Evolutionary conservation across 2,888 invertebrate genomes (phyloP).

Genomic region (Petrophora chlorosata): DNA sequence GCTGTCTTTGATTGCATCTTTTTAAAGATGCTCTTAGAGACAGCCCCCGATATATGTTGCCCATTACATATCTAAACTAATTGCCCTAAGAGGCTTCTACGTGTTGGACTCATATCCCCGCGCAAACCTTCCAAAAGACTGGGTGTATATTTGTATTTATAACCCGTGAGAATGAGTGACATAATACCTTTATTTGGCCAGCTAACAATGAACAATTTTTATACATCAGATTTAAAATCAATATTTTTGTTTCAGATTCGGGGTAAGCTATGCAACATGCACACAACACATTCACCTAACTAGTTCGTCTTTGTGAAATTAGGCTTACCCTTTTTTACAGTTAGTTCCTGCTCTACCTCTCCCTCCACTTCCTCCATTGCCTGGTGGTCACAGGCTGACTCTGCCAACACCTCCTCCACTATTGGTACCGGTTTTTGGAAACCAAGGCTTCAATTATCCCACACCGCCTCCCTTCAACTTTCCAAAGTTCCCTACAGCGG

Average conservation of each 20-base stretch:
- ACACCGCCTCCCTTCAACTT: background rate
- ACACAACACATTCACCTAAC: conserved; percentile 27
- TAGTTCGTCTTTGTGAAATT: conserved; percentile 55
- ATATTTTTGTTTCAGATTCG: background rate
- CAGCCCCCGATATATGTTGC: too few species aligned
- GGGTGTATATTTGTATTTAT: too few species aligned
- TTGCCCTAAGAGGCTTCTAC: too few species aligned
- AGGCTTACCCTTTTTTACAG: conserved; percentile 37
- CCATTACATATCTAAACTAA: too few species aligned
- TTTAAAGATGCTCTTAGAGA: too few species aligned
- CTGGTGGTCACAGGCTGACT: conserved; percentile 1
- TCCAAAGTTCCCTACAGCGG: background rate
- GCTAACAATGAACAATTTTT: too few species aligned
- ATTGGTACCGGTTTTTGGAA: background rate
- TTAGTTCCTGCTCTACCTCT: conserved; percentile 5
- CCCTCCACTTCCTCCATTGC: conserved; percentile 3
- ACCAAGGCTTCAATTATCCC: background rate
- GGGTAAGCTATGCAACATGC: conserved; percentile 3
- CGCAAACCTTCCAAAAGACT: too few species aligned
- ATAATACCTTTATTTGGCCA: too few species aligned
- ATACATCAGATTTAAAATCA: background rate
- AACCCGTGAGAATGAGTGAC: too few species aligned
- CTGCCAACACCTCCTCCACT: conserved; percentile 10
- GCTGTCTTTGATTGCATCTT: too few species aligned
- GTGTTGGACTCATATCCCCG: too few species aligned